Percentiles rank a stretch among this genome's conserved stretches.
Conservation (phyloP, 2,797 vertebrate species). For the Pseudochirops corinnae region DNA sequence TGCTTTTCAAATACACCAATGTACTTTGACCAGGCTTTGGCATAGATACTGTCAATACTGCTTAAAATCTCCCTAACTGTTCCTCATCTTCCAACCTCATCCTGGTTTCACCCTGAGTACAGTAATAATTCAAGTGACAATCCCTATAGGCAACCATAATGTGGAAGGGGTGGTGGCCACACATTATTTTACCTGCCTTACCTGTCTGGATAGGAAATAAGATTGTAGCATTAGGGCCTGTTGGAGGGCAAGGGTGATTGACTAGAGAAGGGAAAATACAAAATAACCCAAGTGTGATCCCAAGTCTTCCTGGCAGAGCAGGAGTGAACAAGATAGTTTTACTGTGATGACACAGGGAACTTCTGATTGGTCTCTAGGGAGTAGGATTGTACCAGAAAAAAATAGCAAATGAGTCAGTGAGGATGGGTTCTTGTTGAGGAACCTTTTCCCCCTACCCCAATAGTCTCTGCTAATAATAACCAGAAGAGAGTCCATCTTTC, state of each 20-base stretch:
- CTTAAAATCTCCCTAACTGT: neutral
- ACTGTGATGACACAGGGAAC: neutral
- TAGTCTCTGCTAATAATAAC: neutral
- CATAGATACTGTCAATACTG: neutral
- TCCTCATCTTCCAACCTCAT: neutral
- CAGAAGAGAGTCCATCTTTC: neutral
- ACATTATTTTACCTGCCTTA: conserved; percentile 1
- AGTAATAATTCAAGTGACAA: conserved; percentile 4
- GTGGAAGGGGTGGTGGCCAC: neutral
- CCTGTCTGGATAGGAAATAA: conserved; percentile 38
- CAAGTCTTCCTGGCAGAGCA: neutral
- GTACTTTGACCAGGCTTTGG: neutral
- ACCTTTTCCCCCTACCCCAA: neutral
- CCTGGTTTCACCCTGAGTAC: neutral
- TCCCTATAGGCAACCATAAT: neutral
- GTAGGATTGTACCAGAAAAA: neutral
- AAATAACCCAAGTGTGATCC: neutral
- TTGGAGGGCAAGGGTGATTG: neutral
- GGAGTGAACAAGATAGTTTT: neutral
- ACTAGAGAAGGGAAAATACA: conserved; percentile 15
- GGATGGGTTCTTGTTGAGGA: neutral
- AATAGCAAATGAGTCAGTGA: neutral
- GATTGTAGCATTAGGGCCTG: conserved; percentile 30
- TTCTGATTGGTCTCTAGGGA: neutral
- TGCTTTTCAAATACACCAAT: conserved; percentile 19